Evolutionary conservation across 2,113 vertebrate species (phyloP), one percentile per base, ranked within the genome.

Genomic region (Trinectes maculatus): DNA sequence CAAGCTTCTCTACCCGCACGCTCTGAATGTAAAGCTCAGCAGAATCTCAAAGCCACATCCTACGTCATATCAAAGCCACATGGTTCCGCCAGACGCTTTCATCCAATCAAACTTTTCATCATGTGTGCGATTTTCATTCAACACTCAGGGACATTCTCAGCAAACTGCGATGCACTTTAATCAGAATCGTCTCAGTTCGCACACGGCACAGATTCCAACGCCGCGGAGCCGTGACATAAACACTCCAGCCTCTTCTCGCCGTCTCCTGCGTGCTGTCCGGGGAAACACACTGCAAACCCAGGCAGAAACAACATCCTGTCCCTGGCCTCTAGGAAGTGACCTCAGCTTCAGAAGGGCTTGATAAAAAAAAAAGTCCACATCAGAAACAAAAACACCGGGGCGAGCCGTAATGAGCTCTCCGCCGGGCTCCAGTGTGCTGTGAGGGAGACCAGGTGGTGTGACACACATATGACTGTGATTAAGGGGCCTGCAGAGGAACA

Each of bases 381-480:
- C 84, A 89, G 84, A 79, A 86, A 87, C 62, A 76, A 82, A 87
- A 87, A 88, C 82, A 90, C 18, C 57, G 22, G 71, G 65, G 69
- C 22, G 15, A 24, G 60, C 53, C 3, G 37, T 86, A 91, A 91
- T 88, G 86, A 91, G 88, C 72, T 67, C 36, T 69, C 64, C 78
- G 18, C 85, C 79, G 72, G 67, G 88, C 77, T 84, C 74, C 71
- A 74, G 73, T 47, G 76, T 85, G 82, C 70, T 81, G 79, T 84
- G 84, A 89, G 53, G 79, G 78, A 79, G 86, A 67, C 88, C 88
- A 89, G 89, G 89, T 91, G 90, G 86, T 87, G 82, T 89, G 79
- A 87, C 88, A 89, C 83, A 88, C 89, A 89, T 79, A 87, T 88
- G 85, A 89, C 79, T 88, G 77, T 89, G 88, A 90, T 89, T 90